A percentile compares a stretch with the other conserved stretches of the same genome.
Conservation (phyloP, 2,113 vertebrate species). For the Alosa alosa region DNA sequence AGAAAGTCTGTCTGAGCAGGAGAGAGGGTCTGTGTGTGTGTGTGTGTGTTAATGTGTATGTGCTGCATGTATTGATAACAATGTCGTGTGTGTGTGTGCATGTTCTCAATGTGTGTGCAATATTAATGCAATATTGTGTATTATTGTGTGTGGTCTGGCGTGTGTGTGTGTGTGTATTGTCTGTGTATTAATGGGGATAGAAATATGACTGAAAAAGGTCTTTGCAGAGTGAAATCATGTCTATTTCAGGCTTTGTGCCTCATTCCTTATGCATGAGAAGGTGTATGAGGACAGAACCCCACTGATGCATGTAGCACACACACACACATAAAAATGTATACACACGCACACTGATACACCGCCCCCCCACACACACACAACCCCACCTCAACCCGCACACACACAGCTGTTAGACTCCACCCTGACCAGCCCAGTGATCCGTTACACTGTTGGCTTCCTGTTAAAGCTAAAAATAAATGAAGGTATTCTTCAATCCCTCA, state of each 20-base stretch:
- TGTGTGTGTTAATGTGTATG: too few relatives aligned
- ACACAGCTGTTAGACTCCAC: conserved; percentile 29
- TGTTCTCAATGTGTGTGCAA: too few relatives aligned
- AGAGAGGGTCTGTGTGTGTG: not conserved
- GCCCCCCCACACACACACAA: not conserved
- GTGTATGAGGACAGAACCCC: not conserved
- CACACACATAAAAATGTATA: conserved; percentile 1
- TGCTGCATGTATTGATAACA: too few relatives aligned
- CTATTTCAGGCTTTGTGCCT: not conserved
- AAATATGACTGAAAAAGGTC: not conserved
- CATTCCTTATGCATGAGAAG: not conserved
- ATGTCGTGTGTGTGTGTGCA: not conserved
- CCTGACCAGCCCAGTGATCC: conserved; percentile 26
- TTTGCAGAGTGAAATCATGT: conserved; percentile 1
- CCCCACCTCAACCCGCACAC: not conserved
- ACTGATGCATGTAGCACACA: conserved; percentile 4
- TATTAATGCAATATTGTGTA: too few relatives aligned
- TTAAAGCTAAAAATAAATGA: conserved; percentile 37
- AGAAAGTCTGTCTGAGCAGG: not conserved
- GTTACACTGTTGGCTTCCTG: conserved; percentile 37
- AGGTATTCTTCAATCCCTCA: too few relatives aligned
- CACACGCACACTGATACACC: not conserved
- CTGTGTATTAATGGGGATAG: too few relatives aligned
- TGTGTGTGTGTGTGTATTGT: too few relatives aligned
- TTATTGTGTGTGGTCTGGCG: too few relatives aligned